These are phyloP conservation scores for Varroa destructor DNA, from an alignment of 1,140 invertebrate genomes.

Conservation along the genomic window DNA sequence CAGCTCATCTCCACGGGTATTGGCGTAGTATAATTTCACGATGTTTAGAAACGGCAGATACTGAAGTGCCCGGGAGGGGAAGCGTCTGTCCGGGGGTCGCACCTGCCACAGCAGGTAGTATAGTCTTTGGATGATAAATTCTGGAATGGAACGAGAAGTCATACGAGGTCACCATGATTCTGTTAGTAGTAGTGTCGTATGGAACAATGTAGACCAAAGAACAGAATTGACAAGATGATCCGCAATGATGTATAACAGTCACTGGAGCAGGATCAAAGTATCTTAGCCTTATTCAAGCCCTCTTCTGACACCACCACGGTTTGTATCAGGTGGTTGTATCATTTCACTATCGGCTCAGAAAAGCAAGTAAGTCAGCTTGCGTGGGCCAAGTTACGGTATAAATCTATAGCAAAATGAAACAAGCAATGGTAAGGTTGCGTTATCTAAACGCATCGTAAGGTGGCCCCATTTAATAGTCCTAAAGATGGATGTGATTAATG, in stretches of 20 bases:
- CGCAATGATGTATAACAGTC: not conserved
- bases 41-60: too few species aligned
- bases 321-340: too few species aligned
- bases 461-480: too few species aligned
- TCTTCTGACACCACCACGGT: not conserved
- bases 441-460: too few species aligned
- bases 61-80: not conserved
- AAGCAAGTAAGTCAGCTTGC: too few species aligned
- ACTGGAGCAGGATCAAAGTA: not conserved
- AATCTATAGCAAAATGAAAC: too few species aligned
- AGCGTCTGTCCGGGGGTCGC: not conserved
- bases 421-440: too few species aligned
- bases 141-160: not conserved
- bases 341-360: too few species aligned
- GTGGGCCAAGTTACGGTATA: too few species aligned
- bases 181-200: not conserved
- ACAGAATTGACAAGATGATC: not conserved
- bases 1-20: not conserved
- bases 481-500: too few species aligned
- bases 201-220: not conserved
- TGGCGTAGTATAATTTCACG: too few species aligned
- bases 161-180: conserved; percentile 5
- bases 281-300: not conserved
- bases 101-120: conserved; percentile 18
- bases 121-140: not conserved